Percentiles rank a stretch among this genome's conserved stretches.
phyloP scores from a whole-genome alignment of 1,140 invertebrate genomes.

The Drosophila suzukii region DNA sequence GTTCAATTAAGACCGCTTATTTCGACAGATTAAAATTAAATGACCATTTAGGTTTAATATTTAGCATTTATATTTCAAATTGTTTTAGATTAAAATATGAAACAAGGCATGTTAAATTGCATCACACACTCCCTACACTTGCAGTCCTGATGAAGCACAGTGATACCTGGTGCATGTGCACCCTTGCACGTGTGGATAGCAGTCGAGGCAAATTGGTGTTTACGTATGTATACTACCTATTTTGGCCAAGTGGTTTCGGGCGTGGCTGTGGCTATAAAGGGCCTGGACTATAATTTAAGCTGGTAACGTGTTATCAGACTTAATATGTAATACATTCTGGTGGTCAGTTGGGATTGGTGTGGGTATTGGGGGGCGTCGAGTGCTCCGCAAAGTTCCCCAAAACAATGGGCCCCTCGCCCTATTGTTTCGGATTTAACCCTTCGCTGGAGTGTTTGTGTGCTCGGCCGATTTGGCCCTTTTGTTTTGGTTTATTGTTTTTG shows the following conservation, averaged over 20 bases:
- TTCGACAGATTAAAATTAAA: no score
- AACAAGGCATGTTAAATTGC: neutral
- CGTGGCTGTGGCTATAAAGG: slow-evolving; percentile 36
- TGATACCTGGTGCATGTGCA: slow-evolving; percentile 1
- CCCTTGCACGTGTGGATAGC: neutral
- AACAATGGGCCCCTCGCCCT: slow-evolving; percentile 44
- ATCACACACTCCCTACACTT: neutral
- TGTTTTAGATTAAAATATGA: neutral
- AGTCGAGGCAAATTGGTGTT: slow-evolving; percentile 25
- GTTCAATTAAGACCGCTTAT: no score
- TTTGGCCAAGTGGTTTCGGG: slow-evolving; percentile 20
- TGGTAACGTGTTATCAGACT: slow-evolving; percentile 61
- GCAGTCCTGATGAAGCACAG: neutral
- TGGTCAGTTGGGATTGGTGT: slow-evolving; percentile 33
- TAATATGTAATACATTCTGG: slow-evolving; percentile 62
- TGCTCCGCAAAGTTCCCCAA: slow-evolving; percentile 39
- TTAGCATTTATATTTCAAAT: neutral
- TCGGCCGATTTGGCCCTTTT: slow-evolving; percentile 55
- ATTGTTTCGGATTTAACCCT: slow-evolving; percentile 37
- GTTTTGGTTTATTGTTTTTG: slow-evolving; percentile 73
- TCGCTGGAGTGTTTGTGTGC: slow-evolving; percentile 14
- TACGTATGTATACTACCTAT: neutral
- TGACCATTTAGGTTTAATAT: no score
- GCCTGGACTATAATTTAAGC: slow-evolving; percentile 55
- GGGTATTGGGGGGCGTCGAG: neutral